phyloP scores from a whole-genome alignment of 2,888 invertebrate genomes.

The Torymus texanus region DNA sequence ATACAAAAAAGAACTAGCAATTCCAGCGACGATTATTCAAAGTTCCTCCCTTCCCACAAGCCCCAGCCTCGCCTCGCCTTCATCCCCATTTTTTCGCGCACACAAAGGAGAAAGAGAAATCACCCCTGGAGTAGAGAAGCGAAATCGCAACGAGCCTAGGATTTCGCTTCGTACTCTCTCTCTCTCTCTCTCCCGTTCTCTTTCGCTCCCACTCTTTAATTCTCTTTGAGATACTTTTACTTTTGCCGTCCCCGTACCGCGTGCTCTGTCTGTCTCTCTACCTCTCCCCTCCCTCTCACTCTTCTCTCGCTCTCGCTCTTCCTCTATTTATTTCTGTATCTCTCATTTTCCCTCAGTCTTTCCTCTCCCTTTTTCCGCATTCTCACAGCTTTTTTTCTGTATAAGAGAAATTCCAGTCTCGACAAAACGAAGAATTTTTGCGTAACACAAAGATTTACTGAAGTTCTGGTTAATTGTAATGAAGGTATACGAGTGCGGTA shows the following conservation, averaged over 20 bases:
- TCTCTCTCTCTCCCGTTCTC: constrained; percentile 19
- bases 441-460: constrained; percentile 13
- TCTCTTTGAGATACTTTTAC: constrained; percentile 51
- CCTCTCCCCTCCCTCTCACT: constrained; percentile 15
- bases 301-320: background rate
- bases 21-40: constrained; percentile 56
- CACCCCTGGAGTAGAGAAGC: constrained; percentile 51
- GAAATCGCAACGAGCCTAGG: constrained; percentile 48
- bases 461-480: constrained; percentile 25
- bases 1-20: constrained; percentile 50
- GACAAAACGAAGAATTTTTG: constrained; percentile 28
- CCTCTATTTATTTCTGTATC: constrained; percentile 4
- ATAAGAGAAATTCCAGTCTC: constrained; percentile 36
- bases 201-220: constrained; percentile 46
- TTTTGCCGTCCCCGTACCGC: constrained; percentile 32
- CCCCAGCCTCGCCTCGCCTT: constrained; percentile 16
- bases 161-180: constrained; percentile 30
- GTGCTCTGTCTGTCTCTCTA: constrained; percentile 42
- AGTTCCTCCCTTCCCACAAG: constrained; percentile 39
- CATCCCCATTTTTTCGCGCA: constrained; percentile 45
- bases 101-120: constrained; percentile 56
- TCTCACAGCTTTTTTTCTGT: constrained; percentile 12
- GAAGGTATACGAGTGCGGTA: background rate
- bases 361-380: background rate
- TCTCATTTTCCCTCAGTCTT: too few relatives aligned